phyloP scores from a whole-genome alignment of 1,140 invertebrate genomes.

The Metaphire vulgaris region DNA sequence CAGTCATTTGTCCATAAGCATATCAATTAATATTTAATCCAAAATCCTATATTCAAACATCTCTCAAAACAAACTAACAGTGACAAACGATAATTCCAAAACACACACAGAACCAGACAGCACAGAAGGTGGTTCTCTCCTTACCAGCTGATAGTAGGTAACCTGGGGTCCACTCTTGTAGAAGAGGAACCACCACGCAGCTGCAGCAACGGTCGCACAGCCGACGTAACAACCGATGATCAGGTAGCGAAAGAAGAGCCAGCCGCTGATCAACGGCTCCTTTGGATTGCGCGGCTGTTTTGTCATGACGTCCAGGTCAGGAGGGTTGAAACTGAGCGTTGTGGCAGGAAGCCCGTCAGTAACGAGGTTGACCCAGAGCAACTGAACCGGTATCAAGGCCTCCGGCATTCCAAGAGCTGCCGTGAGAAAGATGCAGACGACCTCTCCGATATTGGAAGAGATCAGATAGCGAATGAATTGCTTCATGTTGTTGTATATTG shows the following conservation, averaged over 20 bases:
- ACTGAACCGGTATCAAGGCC: constrained; percentile 97
- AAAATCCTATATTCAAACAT: too few relatives aligned
- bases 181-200: constrained; percentile 92
- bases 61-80: too few relatives aligned
- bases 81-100: too few relatives aligned
- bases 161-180: constrained; percentile 87
- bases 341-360: constrained; percentile 99
- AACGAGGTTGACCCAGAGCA: constrained; percentile 99
- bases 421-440: constrained; percentile 87
- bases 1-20: too few relatives aligned
- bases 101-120: too few relatives aligned
- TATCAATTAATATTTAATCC: too few relatives aligned
- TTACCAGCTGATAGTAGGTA: constrained; percentile 88
- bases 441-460: constrained; percentile 98
- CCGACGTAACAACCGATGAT: constrained; percentile 67
- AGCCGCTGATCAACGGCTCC: constrained; percentile 96
- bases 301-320: constrained; percentile 99
- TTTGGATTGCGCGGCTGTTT: constrained; percentile 93
- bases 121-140: too few relatives aligned
- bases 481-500: constrained; percentile 99
- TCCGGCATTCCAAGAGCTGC: constrained; percentile 98
- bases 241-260: constrained; percentile 79
- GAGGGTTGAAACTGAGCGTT: constrained; percentile 98
- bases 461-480: constrained; percentile 99
- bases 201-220: constrained; percentile 90